Percentiles rank a stretch among this genome's conserved stretches.
phyloP scores from a whole-genome alignment of 2,797 vertebrate genomes.

The Botia almorhae region DNA sequence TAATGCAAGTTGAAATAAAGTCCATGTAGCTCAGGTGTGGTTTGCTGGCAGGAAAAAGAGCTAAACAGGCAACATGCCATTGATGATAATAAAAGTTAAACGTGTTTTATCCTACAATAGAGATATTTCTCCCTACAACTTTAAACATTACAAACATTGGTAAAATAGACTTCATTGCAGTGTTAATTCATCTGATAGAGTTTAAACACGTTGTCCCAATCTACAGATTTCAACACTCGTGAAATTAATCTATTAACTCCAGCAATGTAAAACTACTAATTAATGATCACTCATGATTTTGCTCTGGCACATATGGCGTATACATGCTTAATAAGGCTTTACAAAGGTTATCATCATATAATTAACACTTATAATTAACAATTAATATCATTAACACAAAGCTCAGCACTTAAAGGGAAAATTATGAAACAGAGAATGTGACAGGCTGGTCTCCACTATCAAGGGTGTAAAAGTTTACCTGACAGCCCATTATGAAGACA shows the following conservation, averaged over 20 bases:
- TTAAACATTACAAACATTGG: too few relatives aligned
- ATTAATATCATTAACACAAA: slow-evolving; percentile 7
- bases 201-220: not conserved
- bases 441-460: not conserved
- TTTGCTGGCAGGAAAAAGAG: slow-evolving; percentile 50
- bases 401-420: not conserved
- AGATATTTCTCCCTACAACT: too few relatives aligned
- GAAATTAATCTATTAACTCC: not conserved
- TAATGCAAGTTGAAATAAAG: slow-evolving; percentile 48
- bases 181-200: not conserved
- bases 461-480: not conserved
- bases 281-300: not conserved
- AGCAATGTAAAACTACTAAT: not conserved
- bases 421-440: not conserved
- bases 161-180: not conserved
- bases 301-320: not conserved
- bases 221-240: not conserved
- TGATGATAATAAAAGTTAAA: slow-evolving; percentile 1
- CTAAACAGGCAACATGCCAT: slow-evolving; percentile 21
- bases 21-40: slow-evolving; percentile 44
- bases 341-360: slow-evolving; percentile 12
- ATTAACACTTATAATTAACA: too few relatives aligned
- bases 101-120: too few relatives aligned
- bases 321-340: not conserved
- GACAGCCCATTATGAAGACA: not conserved